Conservation (phyloP, 2,888 invertebrate species). For the Dichetophora obliterata region DNA sequence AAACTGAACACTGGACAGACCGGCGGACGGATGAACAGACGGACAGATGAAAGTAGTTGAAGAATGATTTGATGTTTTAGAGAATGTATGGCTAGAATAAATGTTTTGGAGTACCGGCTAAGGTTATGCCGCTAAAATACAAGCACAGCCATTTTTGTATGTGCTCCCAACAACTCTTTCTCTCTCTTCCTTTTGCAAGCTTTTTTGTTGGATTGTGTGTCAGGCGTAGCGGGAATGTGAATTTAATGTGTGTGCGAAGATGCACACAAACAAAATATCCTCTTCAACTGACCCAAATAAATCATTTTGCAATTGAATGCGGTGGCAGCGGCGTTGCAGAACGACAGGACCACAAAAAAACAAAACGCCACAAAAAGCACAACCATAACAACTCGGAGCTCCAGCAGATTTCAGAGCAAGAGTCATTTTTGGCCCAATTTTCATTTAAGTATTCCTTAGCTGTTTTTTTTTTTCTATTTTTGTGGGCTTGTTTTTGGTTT, state of each 20-base stretch:
- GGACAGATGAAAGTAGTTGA: slow-evolving; percentile 9
- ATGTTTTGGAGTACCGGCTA: not conserved
- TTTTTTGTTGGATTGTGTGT: not conserved
- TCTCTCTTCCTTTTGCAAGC: too few species aligned
- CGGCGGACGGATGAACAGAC: not conserved
- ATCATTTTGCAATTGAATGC: slow-evolving; percentile 65
- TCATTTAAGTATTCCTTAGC: not conserved
- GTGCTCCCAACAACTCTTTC: too few species aligned
- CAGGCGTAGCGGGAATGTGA: slow-evolving; percentile 10
- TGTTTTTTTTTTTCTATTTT: not conserved
- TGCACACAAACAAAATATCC: slow-evolving; percentile 31
- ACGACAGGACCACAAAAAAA: slow-evolving; percentile 26
- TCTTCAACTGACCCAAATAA: slow-evolving; percentile 65
- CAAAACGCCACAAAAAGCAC: not conserved
- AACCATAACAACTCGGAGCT: not conserved
- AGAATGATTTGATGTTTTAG: not conserved
- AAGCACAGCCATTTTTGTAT: not conserved
- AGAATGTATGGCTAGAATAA: not conserved
- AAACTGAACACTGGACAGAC: slow-evolving; percentile 1
- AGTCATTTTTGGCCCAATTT: not conserved
- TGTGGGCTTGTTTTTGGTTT: too few species aligned
- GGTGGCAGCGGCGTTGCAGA: slow-evolving; percentile 43
- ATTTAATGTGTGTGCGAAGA: slow-evolving; percentile 26
- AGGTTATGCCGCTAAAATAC: slow-evolving; percentile 7
- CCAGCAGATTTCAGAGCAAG: not conserved